Evolutionary conservation across 92 coral and sea anemone species (phyloP).

Genomic region (Heliopora coerulea): DNA sequence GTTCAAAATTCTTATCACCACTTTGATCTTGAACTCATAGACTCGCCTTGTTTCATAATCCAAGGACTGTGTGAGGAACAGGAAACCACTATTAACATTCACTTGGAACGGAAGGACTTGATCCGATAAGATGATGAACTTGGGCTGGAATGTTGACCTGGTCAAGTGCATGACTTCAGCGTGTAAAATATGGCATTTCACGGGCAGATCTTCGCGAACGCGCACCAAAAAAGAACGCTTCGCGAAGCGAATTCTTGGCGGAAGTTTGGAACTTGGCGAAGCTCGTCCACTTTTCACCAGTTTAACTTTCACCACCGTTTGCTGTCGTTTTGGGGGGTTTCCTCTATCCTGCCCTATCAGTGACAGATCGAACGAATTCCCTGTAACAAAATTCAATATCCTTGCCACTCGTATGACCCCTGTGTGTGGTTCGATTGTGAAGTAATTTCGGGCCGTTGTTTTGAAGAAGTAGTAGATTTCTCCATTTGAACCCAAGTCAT

Average conservation of each 20-base stretch:
- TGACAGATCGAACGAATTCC: slow-evolving; percentile 64
- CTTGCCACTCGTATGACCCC: slow-evolving; percentile 65
- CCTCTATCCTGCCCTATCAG: slow-evolving; percentile 89
- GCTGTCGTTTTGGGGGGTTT: slow-evolving; percentile 47
- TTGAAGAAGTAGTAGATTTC: slow-evolving; percentile 76
- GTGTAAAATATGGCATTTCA: slow-evolving; percentile 68
- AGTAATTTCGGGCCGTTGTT: slow-evolving; percentile 54
- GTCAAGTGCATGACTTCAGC: slow-evolving; percentile 46
- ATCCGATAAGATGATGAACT: slow-evolving; percentile 44
- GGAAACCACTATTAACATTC: slow-evolving; percentile 75
- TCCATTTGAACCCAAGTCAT: slow-evolving; percentile 67
- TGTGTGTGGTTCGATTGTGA: slow-evolving; percentile 63
- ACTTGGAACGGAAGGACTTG: slow-evolving; percentile 55
- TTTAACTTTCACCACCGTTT: slow-evolving; percentile 65
- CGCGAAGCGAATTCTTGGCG: slow-evolving; percentile 50
- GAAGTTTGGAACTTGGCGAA: slow-evolving; percentile 31
- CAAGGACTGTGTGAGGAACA: slow-evolving; percentile 61
- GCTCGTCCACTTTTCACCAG: slow-evolving; percentile 63
- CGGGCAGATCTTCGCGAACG: slow-evolving; percentile 89
- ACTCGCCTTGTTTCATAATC: slow-evolving; percentile 57
- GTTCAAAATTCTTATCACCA: slow-evolving; percentile 29
- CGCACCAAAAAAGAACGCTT: slow-evolving; percentile 66
- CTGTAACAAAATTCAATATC: slow-evolving; percentile 62
- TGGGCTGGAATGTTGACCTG: slow-evolving; percentile 43
- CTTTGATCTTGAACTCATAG: slow-evolving; percentile 42